Conservation (phyloP, 2,888 invertebrate species). For the Chaitophorus viminalis region DNA sequence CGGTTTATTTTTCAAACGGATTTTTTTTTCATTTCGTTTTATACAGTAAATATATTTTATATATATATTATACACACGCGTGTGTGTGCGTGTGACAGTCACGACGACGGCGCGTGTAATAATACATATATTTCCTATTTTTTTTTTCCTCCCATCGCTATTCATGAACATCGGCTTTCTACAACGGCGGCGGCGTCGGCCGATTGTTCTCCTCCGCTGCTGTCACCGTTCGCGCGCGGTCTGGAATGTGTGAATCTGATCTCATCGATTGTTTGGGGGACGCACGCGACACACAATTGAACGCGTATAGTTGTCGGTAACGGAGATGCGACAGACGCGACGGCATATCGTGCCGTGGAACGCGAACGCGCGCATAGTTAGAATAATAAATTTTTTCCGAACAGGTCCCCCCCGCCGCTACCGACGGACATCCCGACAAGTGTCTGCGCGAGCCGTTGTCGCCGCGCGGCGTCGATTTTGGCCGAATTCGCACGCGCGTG, state of each 20-base stretch:
- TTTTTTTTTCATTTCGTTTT: background rate
- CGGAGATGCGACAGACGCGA: background rate
- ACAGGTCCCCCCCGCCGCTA: background rate
- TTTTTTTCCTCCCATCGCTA: conserved; percentile 16
- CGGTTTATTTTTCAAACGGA: conserved; percentile 34
- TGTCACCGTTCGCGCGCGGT: background rate
- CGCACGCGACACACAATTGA: conserved; percentile 49
- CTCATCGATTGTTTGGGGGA: conserved; percentile 45
- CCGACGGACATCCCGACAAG: conserved; percentile 17
- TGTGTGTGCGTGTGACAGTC: conserved; percentile 5
- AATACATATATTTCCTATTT: conserved; percentile 3
- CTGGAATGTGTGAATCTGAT: conserved; percentile 59
- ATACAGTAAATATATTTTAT: conserved; percentile 43
- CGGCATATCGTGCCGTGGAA: background rate
- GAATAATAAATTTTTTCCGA: conserved; percentile 18
- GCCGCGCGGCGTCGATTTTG: background rate
- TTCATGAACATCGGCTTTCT: conserved; percentile 42
- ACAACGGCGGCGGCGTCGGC: conserved; percentile 15
- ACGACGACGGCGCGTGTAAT: conserved; percentile 17
- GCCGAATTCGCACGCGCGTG: background rate
- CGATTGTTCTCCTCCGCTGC: conserved; percentile 46
- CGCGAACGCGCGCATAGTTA: conserved; percentile 12
- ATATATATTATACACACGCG: no score
- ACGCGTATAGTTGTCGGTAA: background rate
- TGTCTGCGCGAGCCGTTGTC: background rate